Conservation (phyloP, 2,888 invertebrate genomes). For the Pycnomerus fuliginosus region DNA sequence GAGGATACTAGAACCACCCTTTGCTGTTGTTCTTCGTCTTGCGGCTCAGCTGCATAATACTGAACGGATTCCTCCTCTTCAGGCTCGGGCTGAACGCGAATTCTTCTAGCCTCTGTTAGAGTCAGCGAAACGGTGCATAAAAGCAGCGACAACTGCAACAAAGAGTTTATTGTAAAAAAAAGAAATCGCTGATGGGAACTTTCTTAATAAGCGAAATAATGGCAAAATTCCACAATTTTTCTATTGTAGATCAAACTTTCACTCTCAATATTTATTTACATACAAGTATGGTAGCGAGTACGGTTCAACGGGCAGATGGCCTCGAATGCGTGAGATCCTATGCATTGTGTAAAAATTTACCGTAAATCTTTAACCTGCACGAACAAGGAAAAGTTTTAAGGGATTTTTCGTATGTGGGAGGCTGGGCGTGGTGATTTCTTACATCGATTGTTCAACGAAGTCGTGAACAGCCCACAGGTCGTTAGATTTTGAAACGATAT, state of each 20-base stretch:
- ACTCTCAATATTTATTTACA: too few relatives aligned
- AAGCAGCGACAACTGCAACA: constrained; percentile 41
- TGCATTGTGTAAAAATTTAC: too few relatives aligned
- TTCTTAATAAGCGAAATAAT: too few relatives aligned
- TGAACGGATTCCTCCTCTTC: constrained; percentile 53
- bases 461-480: constrained; percentile 27
- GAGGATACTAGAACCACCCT: constrained; percentile 50
- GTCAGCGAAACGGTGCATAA: constrained; percentile 33
- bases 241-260: too few relatives aligned
- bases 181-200: too few relatives aligned
- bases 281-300: too few relatives aligned
- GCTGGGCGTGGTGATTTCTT: constrained; percentile 22
- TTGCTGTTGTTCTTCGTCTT: constrained; percentile 27
- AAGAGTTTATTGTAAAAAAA: constrained; percentile 1
- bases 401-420: constrained; percentile 6
- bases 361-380: too few relatives aligned
- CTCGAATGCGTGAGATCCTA: too few relatives aligned
- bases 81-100: constrained; percentile 55
- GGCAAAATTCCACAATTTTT: too few relatives aligned
- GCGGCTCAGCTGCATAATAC: constrained; percentile 52
- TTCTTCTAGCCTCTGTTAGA: constrained; percentile 52
- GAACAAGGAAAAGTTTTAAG: too few relatives aligned
- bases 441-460: constrained; percentile 14
- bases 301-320: too few relatives aligned
- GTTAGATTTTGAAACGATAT: constrained; percentile 24